Evolutionary conservation across 2,797 vertebrate genomes (phyloP).

Genomic region (Scomberomorus guttatus): DNA sequence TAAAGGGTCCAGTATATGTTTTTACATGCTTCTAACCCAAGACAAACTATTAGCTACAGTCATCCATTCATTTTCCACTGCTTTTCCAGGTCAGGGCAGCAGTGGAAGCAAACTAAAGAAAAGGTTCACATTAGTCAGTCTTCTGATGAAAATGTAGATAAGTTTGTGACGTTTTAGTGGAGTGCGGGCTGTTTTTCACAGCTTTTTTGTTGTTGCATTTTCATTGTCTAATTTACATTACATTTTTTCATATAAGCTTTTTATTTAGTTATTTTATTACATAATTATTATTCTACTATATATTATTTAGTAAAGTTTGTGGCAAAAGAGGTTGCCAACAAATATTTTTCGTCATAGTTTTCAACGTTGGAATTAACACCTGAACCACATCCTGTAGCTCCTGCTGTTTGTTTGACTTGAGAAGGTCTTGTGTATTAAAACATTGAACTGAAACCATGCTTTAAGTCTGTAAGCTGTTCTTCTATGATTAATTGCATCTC

Average conservation of each 20-base stretch:
- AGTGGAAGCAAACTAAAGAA: conserved; percentile 2
- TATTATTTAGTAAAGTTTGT: neutral
- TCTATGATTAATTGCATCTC: conserved; percentile 2
- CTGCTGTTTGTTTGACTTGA: neutral
- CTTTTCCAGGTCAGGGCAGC: neutral
- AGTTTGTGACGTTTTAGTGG: neutral
- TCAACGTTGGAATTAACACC: neutral
- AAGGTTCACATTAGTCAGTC: neutral
- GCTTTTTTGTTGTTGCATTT: neutral
- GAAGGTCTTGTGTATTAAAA: conserved; percentile 1
- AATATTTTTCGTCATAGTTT: neutral
- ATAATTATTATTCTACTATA: neutral
- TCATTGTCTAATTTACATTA: neutral
- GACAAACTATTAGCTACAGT: conserved; percentile 16
- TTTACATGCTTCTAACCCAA: conserved; percentile 40
- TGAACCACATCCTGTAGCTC: neutral
- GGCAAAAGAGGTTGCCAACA: neutral
- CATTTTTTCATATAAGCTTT: too few species aligned
- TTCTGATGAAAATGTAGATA: neutral
- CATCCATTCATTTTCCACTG: conserved; percentile 1
- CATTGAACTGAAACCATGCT: neutral
- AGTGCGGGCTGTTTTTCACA: neutral
- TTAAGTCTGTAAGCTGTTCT: neutral
- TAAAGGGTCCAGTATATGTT: conserved; percentile 51
- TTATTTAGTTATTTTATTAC: neutral